Conservation (phyloP, 2,888 invertebrate genomes). For the Cerastis leucographa region DNA sequence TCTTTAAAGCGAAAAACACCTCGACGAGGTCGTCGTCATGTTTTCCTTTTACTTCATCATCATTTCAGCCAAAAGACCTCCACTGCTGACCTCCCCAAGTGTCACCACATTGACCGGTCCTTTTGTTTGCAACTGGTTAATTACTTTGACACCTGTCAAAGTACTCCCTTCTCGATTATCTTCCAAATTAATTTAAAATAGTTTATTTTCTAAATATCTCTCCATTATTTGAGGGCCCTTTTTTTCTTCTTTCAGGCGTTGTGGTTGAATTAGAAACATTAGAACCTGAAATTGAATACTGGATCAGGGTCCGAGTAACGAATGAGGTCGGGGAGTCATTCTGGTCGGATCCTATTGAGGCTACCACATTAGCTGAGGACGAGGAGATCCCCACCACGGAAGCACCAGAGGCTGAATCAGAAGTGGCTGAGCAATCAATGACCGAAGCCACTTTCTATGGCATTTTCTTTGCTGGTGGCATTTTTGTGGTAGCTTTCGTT, state of each 20-base stretch:
- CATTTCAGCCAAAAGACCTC: too few species aligned
- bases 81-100: too few species aligned
- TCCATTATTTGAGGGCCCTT: background rate
- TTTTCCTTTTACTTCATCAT: background rate
- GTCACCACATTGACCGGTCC: too few species aligned
- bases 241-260: slow-evolving; percentile 66
- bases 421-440: slow-evolving; percentile 40
- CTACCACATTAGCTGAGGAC: slow-evolving; percentile 60
- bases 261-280: slow-evolving; percentile 68
- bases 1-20: background rate
- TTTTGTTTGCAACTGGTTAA: background rate
- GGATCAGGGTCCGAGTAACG: slow-evolving; percentile 75
- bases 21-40: background rate
- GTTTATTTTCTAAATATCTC: background rate
- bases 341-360: slow-evolving; percentile 76
- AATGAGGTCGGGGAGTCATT: slow-evolving; percentile 78
- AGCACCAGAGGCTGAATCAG: slow-evolving; percentile 43
- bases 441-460: slow-evolving; percentile 77
- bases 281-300: slow-evolving; percentile 77
- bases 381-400: slow-evolving; percentile 47
- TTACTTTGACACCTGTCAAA: background rate
- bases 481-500: slow-evolving; percentile 75
- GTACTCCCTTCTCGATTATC: too few species aligned
- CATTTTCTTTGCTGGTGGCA: slow-evolving; percentile 80
- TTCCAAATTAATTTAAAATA: background rate